Evolutionary conservation across 1,140 invertebrate species (phyloP).

Genomic region (Drosophila oshimai): DNA sequence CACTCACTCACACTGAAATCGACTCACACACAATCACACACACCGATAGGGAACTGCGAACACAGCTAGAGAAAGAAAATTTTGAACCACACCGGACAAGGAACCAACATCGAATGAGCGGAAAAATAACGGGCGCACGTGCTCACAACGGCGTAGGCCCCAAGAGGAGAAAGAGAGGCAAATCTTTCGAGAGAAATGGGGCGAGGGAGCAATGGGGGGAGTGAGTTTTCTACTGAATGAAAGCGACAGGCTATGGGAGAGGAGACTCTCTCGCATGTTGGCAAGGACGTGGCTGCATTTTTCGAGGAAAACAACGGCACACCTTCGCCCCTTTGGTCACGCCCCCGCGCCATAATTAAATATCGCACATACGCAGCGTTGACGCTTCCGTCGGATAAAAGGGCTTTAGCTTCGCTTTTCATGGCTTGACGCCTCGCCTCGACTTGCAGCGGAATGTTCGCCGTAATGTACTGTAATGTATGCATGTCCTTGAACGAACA

Average conservation of each 20-base stretch:
- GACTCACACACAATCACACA: neutral
- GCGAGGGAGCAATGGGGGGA: neutral
- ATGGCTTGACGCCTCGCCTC: constrained; percentile 47
- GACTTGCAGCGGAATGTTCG: constrained; percentile 19
- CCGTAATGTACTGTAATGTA: constrained; percentile 24
- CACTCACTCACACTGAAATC: constrained; percentile 3
- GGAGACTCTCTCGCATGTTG: too few species aligned
- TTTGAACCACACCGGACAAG: constrained; percentile 63
- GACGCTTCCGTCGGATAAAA: neutral
- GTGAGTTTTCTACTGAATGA: constrained; percentile 8
- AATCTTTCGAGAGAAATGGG: neutral
- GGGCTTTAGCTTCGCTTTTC: constrained; percentile 26
- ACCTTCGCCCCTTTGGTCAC: neutral
- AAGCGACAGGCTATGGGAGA: constrained; percentile 13
- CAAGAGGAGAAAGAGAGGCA: neutral
- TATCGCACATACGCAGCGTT: constrained; percentile 53
- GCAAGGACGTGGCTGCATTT: constrained; percentile 57
- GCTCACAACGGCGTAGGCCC: constrained; percentile 33
- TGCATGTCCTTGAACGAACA: constrained; percentile 54
- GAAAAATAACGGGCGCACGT: constrained; percentile 25
- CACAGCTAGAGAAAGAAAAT: constrained; percentile 30
- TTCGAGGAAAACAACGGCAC: constrained; percentile 1
- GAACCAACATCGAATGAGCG: constrained; percentile 70
- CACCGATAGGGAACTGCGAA: constrained; percentile 6
- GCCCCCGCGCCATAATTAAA: constrained; percentile 25